Evolutionary conservation across 2,797 vertebrate genomes (phyloP).

Genomic region (Acropternis orthonyx): DNA sequence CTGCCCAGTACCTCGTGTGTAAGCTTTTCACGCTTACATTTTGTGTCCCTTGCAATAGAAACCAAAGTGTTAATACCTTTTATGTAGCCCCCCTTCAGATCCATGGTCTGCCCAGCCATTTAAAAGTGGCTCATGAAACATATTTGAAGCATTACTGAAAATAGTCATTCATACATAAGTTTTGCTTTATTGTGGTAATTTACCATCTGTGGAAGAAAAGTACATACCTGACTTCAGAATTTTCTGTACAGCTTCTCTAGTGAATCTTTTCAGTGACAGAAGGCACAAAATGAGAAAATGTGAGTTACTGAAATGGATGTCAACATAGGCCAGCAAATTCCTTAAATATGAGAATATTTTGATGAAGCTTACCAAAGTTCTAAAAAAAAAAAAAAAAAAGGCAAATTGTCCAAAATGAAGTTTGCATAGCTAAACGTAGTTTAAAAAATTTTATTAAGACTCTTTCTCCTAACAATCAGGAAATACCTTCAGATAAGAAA

Average conservation of each 20-base stretch:
- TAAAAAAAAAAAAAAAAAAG: background rate
- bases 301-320: background rate
- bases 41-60: background rate
- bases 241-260: background rate
- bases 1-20: background rate
- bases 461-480: background rate
- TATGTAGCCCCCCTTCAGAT: background rate
- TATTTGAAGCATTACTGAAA: background rate
- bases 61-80: background rate
- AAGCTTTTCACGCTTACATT: background rate
- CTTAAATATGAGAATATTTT: background rate
- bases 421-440: background rate
- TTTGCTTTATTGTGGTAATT: background rate
- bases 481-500: background rate
- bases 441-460: background rate
- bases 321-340: background rate
- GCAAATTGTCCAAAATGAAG: background rate
- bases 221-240: background rate
- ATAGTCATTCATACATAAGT: accelerated
- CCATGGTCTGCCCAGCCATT: background rate
- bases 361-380: background rate
- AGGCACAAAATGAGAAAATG: background rate
- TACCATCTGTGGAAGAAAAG: background rate
- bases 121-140: background rate
- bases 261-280: background rate